Evolutionary conservation across 2,113 vertebrate species (phyloP), one percentile per base, ranked within the genome.

Genomic region (Pavo muticus): DNA sequence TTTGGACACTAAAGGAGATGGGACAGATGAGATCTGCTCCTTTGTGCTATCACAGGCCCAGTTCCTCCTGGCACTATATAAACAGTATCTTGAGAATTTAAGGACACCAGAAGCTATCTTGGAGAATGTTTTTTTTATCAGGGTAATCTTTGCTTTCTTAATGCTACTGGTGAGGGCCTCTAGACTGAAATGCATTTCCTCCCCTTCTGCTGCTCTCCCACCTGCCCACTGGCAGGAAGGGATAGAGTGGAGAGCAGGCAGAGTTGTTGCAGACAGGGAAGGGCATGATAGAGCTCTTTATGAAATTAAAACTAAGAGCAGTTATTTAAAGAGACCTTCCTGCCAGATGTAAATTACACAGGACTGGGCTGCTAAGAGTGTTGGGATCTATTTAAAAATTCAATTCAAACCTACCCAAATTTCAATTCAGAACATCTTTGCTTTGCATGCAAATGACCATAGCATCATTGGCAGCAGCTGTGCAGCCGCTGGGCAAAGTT

Each of bases 311-410:
- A 72, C 65, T 59, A 57, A 88, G 67, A 54, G 44, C 54, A 78
- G 77, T 95, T 95, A 90, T 88, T 93, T 95, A 95, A 94, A 93
- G 59, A 65, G 47, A 81, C 63, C 35, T 83, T 88, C 90, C 91
- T 75, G 68, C 79, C 50, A 91, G 56, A 80, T 90, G 37, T 60
- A 94, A 65, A 90, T 96, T 93, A 86, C 35, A 12, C 32, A 69
- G 48, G 67, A 87, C 70, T 65, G 74, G 85, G 73, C 83, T 92
- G 80, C 90, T 95, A 88, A 90, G 87, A 90, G 32, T 63, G 7
- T 19, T 88, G 59, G 27, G 69, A 54, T 32, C 61, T 81, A 86
- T 88, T 75, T 27, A 79, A 88, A 83, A 35, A 24, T 32, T 20
- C 84, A 92, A 85, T 84, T 90, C 76, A 84, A 87, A 86, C 60